Evolutionary conservation across 2,797 vertebrate genomes (phyloP).

Genomic region (Micromesistius poutassou): DNA sequence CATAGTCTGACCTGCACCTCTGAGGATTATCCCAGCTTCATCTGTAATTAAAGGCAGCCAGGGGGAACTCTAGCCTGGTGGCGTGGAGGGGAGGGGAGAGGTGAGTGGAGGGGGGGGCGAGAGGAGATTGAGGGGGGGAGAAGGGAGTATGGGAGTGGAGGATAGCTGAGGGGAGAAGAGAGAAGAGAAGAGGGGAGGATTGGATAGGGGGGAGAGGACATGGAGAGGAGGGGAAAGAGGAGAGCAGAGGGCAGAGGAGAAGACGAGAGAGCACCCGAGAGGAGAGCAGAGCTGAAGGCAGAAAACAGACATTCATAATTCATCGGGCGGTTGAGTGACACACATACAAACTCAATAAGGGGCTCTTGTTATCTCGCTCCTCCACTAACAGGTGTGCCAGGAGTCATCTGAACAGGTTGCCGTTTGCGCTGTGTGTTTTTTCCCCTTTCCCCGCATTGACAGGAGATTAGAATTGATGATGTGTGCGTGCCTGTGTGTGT

Average conservation of each 20-base stretch:
- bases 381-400: conserved; percentile 20
- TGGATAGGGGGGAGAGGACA: not conserved
- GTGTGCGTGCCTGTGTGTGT: not conserved
- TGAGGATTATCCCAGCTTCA: conserved; percentile 36
- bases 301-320: conserved; percentile 1
- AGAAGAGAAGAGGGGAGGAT: not conserved
- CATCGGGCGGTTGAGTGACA: not conserved
- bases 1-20: conserved; percentile 26
- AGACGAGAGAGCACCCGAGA: not conserved
- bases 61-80: conserved; percentile 11
- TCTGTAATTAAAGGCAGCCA: conserved; percentile 53
- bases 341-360: conserved; percentile 3
- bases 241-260: not conserved
- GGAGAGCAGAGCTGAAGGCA: not conserved
- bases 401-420: not conserved
- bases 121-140: too few species aligned
- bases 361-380: conserved; percentile 3
- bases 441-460: not conserved
- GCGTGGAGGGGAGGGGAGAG: too few species aligned
- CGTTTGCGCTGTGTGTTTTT: not conserved
- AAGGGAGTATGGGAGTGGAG: not conserved
- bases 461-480: not conserved
- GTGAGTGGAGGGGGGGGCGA: too few species aligned
- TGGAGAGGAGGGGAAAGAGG: not conserved
- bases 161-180: not conserved